phyloP scores from a whole-genome alignment of 2,113 vertebrate species.

The Gymnorhina tibicen region DNA sequence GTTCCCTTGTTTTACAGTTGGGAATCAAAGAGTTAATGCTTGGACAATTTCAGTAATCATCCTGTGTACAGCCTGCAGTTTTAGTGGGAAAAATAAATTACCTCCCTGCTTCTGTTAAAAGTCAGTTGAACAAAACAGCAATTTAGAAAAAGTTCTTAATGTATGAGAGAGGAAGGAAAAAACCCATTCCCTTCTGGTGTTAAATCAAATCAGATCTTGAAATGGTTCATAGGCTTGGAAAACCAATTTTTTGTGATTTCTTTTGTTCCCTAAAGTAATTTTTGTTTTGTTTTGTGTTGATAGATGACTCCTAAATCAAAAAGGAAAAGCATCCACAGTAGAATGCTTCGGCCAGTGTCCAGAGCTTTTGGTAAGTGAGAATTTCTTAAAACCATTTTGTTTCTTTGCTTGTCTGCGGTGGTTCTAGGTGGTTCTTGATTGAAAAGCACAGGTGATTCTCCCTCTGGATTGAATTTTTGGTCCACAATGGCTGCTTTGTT shows the following conservation, averaged over 20 bases:
- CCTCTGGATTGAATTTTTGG: neutral
- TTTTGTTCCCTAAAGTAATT: neutral
- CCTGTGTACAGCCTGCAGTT: neutral
- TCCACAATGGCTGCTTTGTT: neutral
- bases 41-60: neutral
- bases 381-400: neutral
- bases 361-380: constrained; percentile 89
- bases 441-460: neutral
- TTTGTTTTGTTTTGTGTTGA: constrained; percentile 34
- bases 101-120: neutral
- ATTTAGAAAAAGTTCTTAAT: neutral
- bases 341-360: constrained; percentile 95
- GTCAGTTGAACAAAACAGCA: neutral
- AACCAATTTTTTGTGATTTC: neutral
- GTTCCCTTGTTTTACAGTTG: neutral
- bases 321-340: constrained; percentile 96
- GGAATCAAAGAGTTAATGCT: neutral
- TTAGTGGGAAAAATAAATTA: neutral
- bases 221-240: neutral
- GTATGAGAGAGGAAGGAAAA: neutral
- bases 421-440: neutral
- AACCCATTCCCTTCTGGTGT: neutral
- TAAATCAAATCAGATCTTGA: neutral
- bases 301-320: constrained; percentile 99
- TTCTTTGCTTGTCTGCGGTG: neutral